Evolutionary conservation across 1,140 invertebrate species (phyloP).

Genomic region (Drosophila punjabiensis): DNA sequence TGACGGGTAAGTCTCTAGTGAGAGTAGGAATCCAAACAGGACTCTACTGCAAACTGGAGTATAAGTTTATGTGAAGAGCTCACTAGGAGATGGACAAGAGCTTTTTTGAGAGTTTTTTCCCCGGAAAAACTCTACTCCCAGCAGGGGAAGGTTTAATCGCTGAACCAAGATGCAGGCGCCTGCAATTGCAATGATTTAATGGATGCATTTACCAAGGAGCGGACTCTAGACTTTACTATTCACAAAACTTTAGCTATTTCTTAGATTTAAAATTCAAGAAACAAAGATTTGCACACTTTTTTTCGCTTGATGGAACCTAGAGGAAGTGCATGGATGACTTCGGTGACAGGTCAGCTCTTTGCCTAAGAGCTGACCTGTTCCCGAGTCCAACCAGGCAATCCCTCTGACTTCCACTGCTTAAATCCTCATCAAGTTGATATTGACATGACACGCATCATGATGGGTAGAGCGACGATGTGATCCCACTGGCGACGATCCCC

Average conservation of each 20-base stretch:
- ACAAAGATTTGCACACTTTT: background rate
- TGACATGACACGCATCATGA: conserved; percentile 51
- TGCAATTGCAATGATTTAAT: conserved; percentile 74
- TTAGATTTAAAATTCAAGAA: background rate
- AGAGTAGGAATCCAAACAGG: background rate
- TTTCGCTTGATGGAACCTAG: background rate
- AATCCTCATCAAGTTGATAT: conserved; percentile 65
- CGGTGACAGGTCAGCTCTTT: background rate
- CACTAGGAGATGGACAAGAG: conserved; percentile 7
- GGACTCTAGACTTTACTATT: background rate
- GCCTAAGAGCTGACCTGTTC: conserved; percentile 6
- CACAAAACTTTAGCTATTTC: background rate
- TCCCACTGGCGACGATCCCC: conserved; percentile 11
- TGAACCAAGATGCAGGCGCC: conserved; percentile 33
- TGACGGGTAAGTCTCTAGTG: conserved; percentile 41
- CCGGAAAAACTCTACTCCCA: conserved; percentile 73
- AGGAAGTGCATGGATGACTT: background rate
- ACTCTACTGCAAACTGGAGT: conserved; percentile 43
- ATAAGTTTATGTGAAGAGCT: conserved; percentile 1
- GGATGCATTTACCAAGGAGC: conserved; percentile 4
- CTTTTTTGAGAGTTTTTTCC: conserved; percentile 28
- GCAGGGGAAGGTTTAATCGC: conserved; percentile 71
- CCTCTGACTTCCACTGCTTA: conserved; percentile 12
- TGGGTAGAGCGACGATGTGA: background rate
- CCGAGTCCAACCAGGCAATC: conserved; percentile 11